Evolutionary conservation across 2,888 invertebrate genomes (phyloP), one percentile per base, ranked within the genome.

Genomic region (Sericinus montela): DNA sequence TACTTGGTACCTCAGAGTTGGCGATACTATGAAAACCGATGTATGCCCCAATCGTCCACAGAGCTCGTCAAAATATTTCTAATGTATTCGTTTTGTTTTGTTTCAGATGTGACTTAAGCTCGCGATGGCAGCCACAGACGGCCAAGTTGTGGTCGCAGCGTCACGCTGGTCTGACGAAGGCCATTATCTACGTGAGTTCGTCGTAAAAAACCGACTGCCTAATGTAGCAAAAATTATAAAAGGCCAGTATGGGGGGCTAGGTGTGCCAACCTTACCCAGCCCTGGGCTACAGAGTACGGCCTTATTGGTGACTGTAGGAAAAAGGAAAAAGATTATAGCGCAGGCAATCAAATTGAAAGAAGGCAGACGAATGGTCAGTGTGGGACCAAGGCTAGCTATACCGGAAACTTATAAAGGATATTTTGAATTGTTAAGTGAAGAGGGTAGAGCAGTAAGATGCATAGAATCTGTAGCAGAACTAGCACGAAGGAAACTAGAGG

Each of bases 351-450:
- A 97, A 87, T 93, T 97, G 69, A 97, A 97, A 76, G 96, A 96
- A 80, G 96, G 96, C 0, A 91, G 95, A 56, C 90, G 96, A 51
- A 92, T 95, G 67, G 94, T 94, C 29, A 93, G 94, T 63, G 93
- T 95, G 19, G 93, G 94, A 38, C 95, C 95, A 6, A 92, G 97
- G 69, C 91, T 98, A 56, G 94, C 96, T 44, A 97, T 98, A 53
- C 98, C 98, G 5, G 95, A 97, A 65, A 93, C 94, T 0, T 98
- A 97, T 77, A 91, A 94, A 58, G 98, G 98, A 7, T 98, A 95
- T 83, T 98, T 98, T 77, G 98, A 98, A 80, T 91, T 98, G 43
- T 89, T 98, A 28, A 97, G 97, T 71, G 98, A 98, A 82, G 97
- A 98, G 80, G 98, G 98, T 0, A 90, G 96, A 62, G 95, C 97